Evolutionary conservation across 2,888 invertebrate genomes (phyloP).

Genomic region (Stenolophus ochropezus): DNA sequence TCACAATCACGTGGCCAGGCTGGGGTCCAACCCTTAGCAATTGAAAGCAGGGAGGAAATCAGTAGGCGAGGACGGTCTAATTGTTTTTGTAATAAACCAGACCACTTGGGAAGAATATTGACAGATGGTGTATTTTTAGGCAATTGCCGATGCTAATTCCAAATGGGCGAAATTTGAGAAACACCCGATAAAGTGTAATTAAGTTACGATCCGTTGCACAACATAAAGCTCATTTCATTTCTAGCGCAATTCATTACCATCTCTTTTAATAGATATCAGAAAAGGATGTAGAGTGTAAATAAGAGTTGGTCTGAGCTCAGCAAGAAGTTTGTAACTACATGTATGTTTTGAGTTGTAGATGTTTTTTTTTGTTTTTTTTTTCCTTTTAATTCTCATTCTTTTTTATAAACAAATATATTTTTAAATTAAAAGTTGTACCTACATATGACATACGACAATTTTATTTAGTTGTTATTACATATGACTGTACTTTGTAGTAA

Average conservation of each 20-base stretch:
- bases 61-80: constrained; percentile 4
- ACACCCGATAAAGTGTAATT: background rate
- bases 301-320: too few relatives aligned
- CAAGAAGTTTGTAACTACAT: too few relatives aligned
- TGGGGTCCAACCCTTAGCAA: constrained; percentile 17
- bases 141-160: constrained; percentile 10
- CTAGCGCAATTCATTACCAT: background rate
- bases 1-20: constrained; percentile 31
- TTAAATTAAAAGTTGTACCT: too few relatives aligned
- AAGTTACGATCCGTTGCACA: background rate
- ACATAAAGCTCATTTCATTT: background rate
- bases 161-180: constrained; percentile 23
- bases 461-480: background rate
- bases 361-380: too few relatives aligned
- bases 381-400: too few relatives aligned
- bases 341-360: too few relatives aligned
- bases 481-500: background rate
- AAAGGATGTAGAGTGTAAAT: too few relatives aligned
- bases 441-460: background rate
- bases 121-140: constrained; percentile 27
- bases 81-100: constrained; percentile 38
- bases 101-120: constrained; percentile 30
- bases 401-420: too few relatives aligned
- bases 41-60: background rate
- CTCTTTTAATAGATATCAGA: too few relatives aligned